These are phyloP conservation scores for Epinephelus moara DNA, from an alignment of 2,113 vertebrate genomes.

Conservation along the genomic window DNA sequence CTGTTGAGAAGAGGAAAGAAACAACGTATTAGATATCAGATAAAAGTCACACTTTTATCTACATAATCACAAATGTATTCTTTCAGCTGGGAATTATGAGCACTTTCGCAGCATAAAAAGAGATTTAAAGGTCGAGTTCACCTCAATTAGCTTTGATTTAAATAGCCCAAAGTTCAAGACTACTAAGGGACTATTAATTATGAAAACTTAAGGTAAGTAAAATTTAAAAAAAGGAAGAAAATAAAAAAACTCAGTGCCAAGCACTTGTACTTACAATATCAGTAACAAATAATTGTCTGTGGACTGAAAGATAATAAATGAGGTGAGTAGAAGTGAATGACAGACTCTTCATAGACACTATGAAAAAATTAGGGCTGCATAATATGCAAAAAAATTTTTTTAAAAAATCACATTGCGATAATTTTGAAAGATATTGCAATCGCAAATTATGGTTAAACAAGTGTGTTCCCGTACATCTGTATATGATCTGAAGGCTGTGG, in stretches of 20 bases:
- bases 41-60: not conserved
- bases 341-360: too few relatives aligned
- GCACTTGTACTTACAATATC: not conserved
- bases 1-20: conserved; percentile 72
- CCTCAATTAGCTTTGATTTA: not conserved
- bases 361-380: too few relatives aligned
- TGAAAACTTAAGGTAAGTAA: not conserved
- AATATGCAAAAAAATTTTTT: too few relatives aligned
- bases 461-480: too few relatives aligned
- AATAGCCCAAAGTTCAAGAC: not conserved
- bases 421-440: too few relatives aligned
- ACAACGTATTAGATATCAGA: not conserved
- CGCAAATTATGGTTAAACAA: too few relatives aligned
- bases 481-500: too few relatives aligned
- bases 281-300: not conserved
- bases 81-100: not conserved
- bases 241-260: not conserved
- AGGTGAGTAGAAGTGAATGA: too few relatives aligned
- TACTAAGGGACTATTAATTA: too few relatives aligned
- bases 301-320: too few relatives aligned
- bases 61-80: not conserved
- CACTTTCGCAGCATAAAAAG: not conserved
- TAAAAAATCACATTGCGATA: too few relatives aligned
- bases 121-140: not conserved
- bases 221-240: not conserved